These are phyloP conservation scores for Orchestes rusci DNA, from an alignment of 2,888 invertebrate species.

Conservation along the genomic window DNA sequence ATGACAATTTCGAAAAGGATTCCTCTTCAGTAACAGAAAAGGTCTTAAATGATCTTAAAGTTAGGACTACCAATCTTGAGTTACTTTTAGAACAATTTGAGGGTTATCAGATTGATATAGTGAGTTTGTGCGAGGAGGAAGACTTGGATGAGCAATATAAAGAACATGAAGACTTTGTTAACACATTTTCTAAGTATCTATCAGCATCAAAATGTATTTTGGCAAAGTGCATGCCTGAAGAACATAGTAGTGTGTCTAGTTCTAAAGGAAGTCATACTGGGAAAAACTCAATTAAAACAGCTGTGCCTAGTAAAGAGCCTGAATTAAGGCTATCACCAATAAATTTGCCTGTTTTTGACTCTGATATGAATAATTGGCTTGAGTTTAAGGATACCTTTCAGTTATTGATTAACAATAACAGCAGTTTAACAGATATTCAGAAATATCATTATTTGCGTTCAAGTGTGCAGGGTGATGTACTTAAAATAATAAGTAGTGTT, in stretches of 20 bases:
- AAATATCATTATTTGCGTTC: slow-evolving; percentile 4
- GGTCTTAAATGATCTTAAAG: too few species aligned
- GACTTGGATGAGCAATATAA: too few species aligned
- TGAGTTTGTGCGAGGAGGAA: too few species aligned
- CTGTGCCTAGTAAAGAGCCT: background rate
- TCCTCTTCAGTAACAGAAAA: too few species aligned
- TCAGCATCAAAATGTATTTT: too few species aligned
- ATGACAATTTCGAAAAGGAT: too few species aligned
- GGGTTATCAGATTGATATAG: too few species aligned
- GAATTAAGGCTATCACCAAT: slow-evolving; percentile 2
- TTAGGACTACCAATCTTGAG: too few species aligned
- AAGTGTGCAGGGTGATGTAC: slow-evolving; percentile 1
- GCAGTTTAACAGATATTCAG: background rate
- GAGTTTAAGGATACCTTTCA: slow-evolving; percentile 2
- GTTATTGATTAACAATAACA: background rate
- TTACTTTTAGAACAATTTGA: too few species aligned
- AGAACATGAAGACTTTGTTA: too few species aligned
- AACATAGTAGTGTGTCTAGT: background rate
- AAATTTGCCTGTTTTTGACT: background rate
- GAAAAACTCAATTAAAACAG: background rate
- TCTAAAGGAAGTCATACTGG: background rate
- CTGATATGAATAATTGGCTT: slow-evolving; percentile 1
- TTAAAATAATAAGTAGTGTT: background rate
- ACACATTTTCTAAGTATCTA: too few species aligned
- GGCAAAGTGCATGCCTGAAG: background rate